These are phyloP conservation scores for Apostichopus parvimensis DNA, from an alignment of 35 echinoderm and acorn worm species.

Conservation along the genomic window DNA sequence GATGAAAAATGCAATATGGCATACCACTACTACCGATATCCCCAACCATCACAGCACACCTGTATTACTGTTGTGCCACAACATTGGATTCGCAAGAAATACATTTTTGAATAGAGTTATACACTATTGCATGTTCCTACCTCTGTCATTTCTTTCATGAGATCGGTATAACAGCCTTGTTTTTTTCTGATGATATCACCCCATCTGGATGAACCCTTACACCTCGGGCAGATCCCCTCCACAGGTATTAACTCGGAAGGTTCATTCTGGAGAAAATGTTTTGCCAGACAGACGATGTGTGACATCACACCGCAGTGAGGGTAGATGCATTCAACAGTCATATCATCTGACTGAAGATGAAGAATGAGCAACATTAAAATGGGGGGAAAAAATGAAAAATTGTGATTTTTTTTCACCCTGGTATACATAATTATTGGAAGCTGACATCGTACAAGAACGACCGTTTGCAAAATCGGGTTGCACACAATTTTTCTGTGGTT, in stretches of 20 bases:
- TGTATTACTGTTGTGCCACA: too few relatives aligned
- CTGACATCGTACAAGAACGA: too few relatives aligned
- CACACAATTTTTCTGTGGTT: too few relatives aligned
- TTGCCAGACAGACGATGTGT: conserved; percentile 80
- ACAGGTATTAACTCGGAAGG: conserved; percentile 70
- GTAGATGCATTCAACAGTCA: conserved; percentile 71
- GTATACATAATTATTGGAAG: too few relatives aligned
- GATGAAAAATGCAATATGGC: too few relatives aligned
- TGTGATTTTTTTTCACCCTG: background rate
- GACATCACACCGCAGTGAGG: conserved; percentile 70
- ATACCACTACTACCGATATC: too few relatives aligned
- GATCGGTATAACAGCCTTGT: conserved; percentile 79
- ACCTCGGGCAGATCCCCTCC: conserved; percentile 82
- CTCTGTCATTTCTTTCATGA: conserved; percentile 57
- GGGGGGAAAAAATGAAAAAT: background rate
- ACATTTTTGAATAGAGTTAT: too few relatives aligned
- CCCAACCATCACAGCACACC: too few relatives aligned
- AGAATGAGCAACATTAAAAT: background rate
- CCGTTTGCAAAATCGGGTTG: too few relatives aligned
- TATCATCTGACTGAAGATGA: conserved; percentile 57
- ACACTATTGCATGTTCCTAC: background rate
- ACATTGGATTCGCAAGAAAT: too few relatives aligned
- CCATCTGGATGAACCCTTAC: conserved; percentile 73
- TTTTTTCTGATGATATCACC: conserved; percentile 94
- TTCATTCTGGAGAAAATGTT: conserved; percentile 60